Evolutionary conservation across 2,113 vertebrate genomes (phyloP), one percentile per base, ranked within the genome.

Genomic region (Burhinus bistriatus): DNA sequence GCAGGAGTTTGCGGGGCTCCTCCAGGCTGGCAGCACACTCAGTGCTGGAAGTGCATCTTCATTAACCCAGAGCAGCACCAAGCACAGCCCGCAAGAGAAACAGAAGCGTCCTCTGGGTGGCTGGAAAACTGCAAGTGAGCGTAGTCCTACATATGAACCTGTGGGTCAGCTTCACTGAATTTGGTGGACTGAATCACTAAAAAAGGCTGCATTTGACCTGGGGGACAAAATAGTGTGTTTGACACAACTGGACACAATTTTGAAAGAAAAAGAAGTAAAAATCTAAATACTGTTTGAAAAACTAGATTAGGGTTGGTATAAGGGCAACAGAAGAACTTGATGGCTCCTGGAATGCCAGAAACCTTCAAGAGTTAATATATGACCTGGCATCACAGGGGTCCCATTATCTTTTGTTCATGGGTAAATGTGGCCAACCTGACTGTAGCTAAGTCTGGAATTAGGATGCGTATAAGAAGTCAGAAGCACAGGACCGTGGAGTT

Each of bases 131-230:
- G 52, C n/a, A 38, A 49, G 61, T 2, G 16, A 80, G 42, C 51
- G 21, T 6, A 64, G 13, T 4, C 20, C 36, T 70, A 27, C 40
- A 11, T 2, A 10, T 0, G 0, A 69, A 40, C 9, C 15, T 22
- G 27, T 45, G 52, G 32, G 12, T 55, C 27, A 83, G 51, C 40
- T 55, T 78, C 40, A 17, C 71, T 51, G 66, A 68, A 22, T 65
- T 44, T 11, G 12, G 62, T 6, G 18, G 32, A 29, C 45, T 34
- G 83, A 78, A 51, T 83, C 77, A 30, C 81, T 26, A 14, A 77
- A 61, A 58, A 13, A 3, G 3, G 22, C 73, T 90, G 5, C 51
- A 38, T 29, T 89, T 68, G 84, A 72, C 89, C 85, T 82, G 88
- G 52, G 34, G 86, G 73, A 72, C 79, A 83, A 93, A 90, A 75